Conservation (phyloP, 2,888 invertebrate species). For the Deilephila porcellus region DNA sequence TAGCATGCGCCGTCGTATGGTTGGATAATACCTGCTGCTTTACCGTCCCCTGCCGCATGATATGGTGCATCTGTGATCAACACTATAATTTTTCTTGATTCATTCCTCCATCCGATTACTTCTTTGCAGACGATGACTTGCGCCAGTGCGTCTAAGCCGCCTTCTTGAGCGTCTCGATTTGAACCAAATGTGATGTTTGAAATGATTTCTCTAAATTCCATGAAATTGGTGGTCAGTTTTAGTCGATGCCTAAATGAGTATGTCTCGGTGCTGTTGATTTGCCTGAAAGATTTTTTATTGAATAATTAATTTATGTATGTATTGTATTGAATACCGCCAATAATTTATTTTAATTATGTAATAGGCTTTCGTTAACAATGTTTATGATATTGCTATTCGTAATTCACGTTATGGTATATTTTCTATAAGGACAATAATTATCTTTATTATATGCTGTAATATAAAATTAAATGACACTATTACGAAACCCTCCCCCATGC, state of each 20-base stretch:
- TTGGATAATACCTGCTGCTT: slow-evolving; percentile 87
- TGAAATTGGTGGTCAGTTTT: slow-evolving; percentile 84
- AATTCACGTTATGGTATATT: too few relatives aligned
- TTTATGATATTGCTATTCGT: too few relatives aligned
- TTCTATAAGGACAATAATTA: too few relatives aligned
- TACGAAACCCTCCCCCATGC: too few relatives aligned
- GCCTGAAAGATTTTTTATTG: slow-evolving; percentile 42
- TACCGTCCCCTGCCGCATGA: slow-evolving; percentile 92
- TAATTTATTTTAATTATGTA: neutral
- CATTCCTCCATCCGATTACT: slow-evolving; percentile 90
- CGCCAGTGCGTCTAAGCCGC: slow-evolving; percentile 94
- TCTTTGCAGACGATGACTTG: slow-evolving; percentile 87
- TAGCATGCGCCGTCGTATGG: slow-evolving; percentile 91
- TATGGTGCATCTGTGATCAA: slow-evolving; percentile 91
- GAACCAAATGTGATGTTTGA: slow-evolving; percentile 70
- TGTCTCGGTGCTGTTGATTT: slow-evolving; percentile 40
- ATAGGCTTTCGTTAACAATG: too few relatives aligned
- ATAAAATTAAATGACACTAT: too few relatives aligned
- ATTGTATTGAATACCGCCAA: too few relatives aligned
- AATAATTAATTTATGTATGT: too few relatives aligned
- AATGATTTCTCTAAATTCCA: slow-evolving; percentile 70
- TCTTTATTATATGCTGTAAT: too few relatives aligned
- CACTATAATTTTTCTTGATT: slow-evolving; percentile 90
- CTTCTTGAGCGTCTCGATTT: slow-evolving; percentile 90
- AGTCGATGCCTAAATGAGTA: slow-evolving; percentile 92